Evolutionary conservation across 2,113 vertebrate genomes (phyloP), one percentile per base, ranked within the genome.

Genomic region (Trichomycterus rosablanca): DNA sequence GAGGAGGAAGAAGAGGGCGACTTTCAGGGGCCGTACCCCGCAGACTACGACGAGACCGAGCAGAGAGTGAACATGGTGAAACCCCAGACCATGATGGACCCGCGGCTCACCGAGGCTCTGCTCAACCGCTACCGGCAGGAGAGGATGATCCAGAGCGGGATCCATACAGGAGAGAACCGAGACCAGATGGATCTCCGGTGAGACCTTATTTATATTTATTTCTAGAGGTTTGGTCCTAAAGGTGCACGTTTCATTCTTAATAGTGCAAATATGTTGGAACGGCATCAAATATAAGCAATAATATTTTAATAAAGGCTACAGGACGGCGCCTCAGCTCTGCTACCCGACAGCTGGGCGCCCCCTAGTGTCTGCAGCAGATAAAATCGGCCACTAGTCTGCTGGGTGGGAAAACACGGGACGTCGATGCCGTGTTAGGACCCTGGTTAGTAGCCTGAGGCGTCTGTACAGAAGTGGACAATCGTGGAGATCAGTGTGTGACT

Each of bases 11-110:
- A 49, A 0, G 73, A 65, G 0, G 84, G 86, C 60, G 84, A 87
- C 60, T 82, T 85, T 59, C 80, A 71, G 59, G 78, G 72, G 0
- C 74, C 71, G 0, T 73, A 67, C 45, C 76, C 72, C 0, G 37
- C 71, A 0, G 88, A 90, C 54, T 91, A 90, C 1, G 89, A 89
- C 14, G 88, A 89, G 52, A 84, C 80, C 0, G 80, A 80, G 15
- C 72, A 66, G 20, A 75, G 67, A 0, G n/a, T 81, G 40, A 82
- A 40, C 67, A 81, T 83, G 78, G 75, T 74, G 2, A 78, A 81
- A 50, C 78, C 82, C 18, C 67, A 71, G 2, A 65, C 74, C 10
- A 18, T 73, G 64, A 65, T 85, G 78, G 84, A 87, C 40, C 85
- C 84, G 4, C 81, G 80, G 62, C 53, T 86, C 3, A 77, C 74